A percentile compares a stretch with the other conserved stretches of the same genome.
phyloP scores from a whole-genome alignment of 2,888 invertebrate genomes.

The Meganola albula region DNA sequence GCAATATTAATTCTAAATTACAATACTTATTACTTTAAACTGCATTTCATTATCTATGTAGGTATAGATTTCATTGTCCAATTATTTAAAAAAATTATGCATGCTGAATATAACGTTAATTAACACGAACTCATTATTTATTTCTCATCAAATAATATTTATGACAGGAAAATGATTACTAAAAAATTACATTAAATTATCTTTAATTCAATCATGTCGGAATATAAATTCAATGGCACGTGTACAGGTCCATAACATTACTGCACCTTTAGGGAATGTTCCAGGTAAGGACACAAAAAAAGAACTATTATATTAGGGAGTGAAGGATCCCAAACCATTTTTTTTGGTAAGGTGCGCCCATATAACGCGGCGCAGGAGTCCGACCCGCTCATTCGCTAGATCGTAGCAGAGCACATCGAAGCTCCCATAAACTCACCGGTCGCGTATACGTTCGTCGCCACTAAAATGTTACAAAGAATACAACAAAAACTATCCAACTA shows the following conservation, averaged over 20 bases:
- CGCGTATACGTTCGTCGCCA: conserved; percentile 20
- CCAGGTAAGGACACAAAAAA: conserved; percentile 65
- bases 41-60: too few relatives aligned
- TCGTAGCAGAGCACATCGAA: conserved; percentile 41
- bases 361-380: conserved; percentile 52
- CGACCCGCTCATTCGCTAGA: conserved; percentile 57
- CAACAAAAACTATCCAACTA: conserved; percentile 34
- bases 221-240: conserved; percentile 64
- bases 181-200: neutral
- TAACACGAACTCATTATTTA: too few relatives aligned
- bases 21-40: too few relatives aligned
- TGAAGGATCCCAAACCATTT: conserved; percentile 60
- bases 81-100: too few relatives aligned
- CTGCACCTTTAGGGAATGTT: conserved; percentile 40
- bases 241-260: conserved; percentile 44
- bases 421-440: conserved; percentile 33
- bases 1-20: too few relatives aligned
- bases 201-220: conserved; percentile 14
- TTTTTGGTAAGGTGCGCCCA: conserved; percentile 57
- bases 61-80: too few relatives aligned
- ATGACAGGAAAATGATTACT: too few relatives aligned
- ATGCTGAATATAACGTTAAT: too few relatives aligned
- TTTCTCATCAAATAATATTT: too few relatives aligned
- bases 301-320: conserved; percentile 50
- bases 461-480: conserved; percentile 47